Evolutionary conservation across 2,888 invertebrate genomes (phyloP).

Genomic region (Euzophera pinguis): DNA sequence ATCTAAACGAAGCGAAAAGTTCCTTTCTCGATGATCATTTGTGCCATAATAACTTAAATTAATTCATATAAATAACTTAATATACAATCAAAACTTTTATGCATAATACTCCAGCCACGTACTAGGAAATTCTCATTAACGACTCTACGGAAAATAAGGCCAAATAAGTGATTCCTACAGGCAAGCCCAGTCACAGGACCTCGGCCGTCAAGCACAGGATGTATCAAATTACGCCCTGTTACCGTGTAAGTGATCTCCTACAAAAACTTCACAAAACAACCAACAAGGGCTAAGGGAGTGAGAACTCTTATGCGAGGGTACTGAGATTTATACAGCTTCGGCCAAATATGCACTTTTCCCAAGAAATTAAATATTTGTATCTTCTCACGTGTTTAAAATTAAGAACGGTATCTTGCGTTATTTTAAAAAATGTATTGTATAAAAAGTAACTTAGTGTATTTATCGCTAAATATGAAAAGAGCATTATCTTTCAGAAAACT

Average conservation of each 20-base stretch:
- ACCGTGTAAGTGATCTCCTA: slow-evolving; percentile 71
- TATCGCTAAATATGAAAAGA: no score
- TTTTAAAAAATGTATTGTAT: not conserved
- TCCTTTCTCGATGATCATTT: no score
- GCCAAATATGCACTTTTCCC: slow-evolving; percentile 45
- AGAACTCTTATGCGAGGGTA: slow-evolving; percentile 65
- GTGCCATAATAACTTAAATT: no score
- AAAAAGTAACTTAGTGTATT: no score
- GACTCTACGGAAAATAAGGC: not conserved
- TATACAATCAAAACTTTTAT: no score
- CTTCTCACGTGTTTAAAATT: not conserved
- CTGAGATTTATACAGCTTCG: slow-evolving; percentile 74
- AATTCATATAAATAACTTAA: no score
- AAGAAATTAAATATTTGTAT: not conserved
- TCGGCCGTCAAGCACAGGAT: slow-evolving; percentile 63
- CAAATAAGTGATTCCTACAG: not conserved
- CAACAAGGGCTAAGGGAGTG: slow-evolving; percentile 47
- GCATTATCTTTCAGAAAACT: no score
- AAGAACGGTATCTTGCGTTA: not conserved
- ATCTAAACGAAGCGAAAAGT: no score
- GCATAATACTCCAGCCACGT: no score
- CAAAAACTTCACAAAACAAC: slow-evolving; percentile 60
- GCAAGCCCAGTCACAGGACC: not conserved
- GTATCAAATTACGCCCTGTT: slow-evolving; percentile 72
- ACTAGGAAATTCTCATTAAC: not conserved